A percentile compares a stretch with the other conserved stretches of the same genome.
phyloP scores from a whole-genome alignment of 2,888 invertebrate genomes.

The Lasioglossum zephyrum region DNA sequence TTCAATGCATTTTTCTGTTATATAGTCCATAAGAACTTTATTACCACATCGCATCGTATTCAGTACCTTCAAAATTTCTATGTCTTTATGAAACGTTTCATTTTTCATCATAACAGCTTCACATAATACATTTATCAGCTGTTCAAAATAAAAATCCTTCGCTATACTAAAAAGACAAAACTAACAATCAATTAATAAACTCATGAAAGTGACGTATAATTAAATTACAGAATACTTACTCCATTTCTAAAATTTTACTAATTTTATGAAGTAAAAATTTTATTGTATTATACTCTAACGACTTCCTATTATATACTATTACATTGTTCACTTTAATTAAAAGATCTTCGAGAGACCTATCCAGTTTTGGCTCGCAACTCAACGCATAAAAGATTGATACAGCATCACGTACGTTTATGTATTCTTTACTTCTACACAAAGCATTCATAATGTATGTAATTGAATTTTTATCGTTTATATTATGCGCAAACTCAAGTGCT shows the following conservation, averaged over 20 bases:
- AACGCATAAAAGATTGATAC: background rate
- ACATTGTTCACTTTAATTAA: background rate
- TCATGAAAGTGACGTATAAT: background rate
- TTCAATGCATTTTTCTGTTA: constrained; percentile 85
- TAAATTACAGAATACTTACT: constrained; percentile 25
- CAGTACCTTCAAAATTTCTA: constrained; percentile 80
- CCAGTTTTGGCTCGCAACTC: background rate
- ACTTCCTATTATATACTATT: background rate
- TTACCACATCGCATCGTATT: constrained; percentile 86
- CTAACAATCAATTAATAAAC: background rate
- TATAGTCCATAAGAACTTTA: constrained; percentile 86
- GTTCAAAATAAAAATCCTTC: constrained; percentile 29
- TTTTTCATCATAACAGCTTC: constrained; percentile 76
- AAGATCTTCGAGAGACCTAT: background rate
- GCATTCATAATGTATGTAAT: constrained; percentile 18
- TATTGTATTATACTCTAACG: background rate
- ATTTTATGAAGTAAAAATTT: background rate
- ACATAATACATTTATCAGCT: constrained; percentile 85
- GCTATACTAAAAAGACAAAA: constrained; percentile 28
- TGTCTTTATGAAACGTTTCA: constrained; percentile 85
- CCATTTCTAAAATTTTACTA: background rate
- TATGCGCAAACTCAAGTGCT: constrained; percentile 85
- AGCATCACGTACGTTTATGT: constrained; percentile 18
- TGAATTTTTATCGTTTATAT: background rate
- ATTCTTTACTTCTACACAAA: constrained; percentile 68